Conservation (phyloP, 1,140 invertebrate species). For the Hydropsyche tenuis region DNA sequence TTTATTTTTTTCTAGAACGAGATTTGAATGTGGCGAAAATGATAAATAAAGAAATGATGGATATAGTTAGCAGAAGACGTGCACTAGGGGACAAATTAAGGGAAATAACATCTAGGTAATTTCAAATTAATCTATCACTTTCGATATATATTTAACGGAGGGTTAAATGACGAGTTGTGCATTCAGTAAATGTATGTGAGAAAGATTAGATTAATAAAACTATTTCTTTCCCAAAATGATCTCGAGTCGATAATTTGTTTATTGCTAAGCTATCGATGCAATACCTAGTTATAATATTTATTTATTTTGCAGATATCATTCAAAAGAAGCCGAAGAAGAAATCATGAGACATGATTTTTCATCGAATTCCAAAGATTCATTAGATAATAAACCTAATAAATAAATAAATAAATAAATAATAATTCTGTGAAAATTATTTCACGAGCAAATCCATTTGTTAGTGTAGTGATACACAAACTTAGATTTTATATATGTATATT, state of each 20-base stretch:
- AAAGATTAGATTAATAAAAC: no score
- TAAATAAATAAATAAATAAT: not conserved
- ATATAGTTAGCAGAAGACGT: slow-evolving; percentile 19
- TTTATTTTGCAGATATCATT: slow-evolving; percentile 17
- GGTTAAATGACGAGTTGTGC: no score
- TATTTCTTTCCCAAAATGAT: no score
- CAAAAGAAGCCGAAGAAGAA: slow-evolving; percentile 18
- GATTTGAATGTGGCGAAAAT: not conserved
- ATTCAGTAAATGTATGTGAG: no score
- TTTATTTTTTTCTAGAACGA: slow-evolving; percentile 20
- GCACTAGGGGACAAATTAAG: slow-evolving; percentile 17
- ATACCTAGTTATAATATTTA: not conserved
- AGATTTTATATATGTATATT: no score
- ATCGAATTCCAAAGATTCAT: slow-evolving; percentile 11
- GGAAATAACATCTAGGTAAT: slow-evolving; percentile 25
- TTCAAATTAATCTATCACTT: no score
- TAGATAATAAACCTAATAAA: not conserved
- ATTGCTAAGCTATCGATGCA: no score
- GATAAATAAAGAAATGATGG: slow-evolving; percentile 38
- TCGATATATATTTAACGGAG: no score
- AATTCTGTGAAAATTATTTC: not conserved
- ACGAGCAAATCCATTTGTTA: not conserved
- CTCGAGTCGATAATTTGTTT: no score
- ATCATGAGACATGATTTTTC: slow-evolving; percentile 4
- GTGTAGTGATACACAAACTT: not conserved